Conservation (phyloP, 2,888 invertebrate genomes). For the Phymatocera aterrima region DNA sequence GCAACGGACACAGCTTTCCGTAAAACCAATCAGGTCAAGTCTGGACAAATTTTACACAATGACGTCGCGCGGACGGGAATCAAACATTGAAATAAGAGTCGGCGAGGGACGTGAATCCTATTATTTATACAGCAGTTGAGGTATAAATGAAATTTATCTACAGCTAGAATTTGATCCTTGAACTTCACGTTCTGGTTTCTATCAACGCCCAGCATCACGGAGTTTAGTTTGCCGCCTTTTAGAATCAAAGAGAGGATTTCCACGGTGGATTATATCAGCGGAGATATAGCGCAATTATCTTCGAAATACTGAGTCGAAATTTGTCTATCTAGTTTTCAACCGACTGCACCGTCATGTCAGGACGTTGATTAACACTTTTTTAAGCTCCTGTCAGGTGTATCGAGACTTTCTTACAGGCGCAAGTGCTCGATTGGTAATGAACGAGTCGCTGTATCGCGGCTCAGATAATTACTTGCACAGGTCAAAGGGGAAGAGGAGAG, state of each 20-base stretch:
- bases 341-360: neutral
- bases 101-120: too few relatives aligned
- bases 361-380: constrained; percentile 8
- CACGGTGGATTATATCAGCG: neutral
- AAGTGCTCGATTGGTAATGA: neutral
- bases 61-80: too few relatives aligned
- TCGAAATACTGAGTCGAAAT: neutral
- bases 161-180: neutral
- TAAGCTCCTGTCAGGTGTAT: neutral
- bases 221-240: neutral
- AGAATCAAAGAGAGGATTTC: neutral
- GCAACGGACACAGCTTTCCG: too few relatives aligned
- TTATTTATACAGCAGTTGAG: too few relatives aligned
- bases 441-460: neutral
- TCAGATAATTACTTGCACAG: constrained; percentile 30
- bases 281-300: neutral
- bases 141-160: too few relatives aligned
- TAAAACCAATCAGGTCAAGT: too few relatives aligned
- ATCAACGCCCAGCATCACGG: neutral
- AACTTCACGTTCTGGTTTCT: neutral
- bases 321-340: neutral
- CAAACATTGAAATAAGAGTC: too few relatives aligned
- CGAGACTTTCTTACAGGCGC: neutral
- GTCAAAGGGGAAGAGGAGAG: neutral
- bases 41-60: too few relatives aligned